Evolutionary conservation across 2,113 vertebrate genomes (phyloP).

Genomic region (Sclerurus mexicanus): DNA sequence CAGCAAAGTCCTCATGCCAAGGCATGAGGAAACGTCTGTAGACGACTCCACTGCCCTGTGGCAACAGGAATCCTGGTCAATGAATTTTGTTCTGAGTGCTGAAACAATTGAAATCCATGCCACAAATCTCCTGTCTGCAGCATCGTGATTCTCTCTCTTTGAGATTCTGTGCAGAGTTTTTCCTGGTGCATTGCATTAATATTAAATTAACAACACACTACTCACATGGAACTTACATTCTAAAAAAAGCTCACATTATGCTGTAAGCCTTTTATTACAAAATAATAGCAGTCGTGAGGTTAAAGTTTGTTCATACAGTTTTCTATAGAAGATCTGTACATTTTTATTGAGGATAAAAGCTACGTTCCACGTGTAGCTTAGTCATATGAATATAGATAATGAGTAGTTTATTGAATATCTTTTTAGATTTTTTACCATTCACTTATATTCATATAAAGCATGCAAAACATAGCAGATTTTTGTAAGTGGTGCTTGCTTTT

Average conservation of each 20-base stretch:
- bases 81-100: neutral
- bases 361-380: constrained; percentile 57
- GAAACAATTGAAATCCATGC: neutral
- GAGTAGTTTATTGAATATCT: constrained; percentile 48
- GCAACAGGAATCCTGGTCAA: neutral
- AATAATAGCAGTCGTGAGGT: constrained; percentile 75
- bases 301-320: constrained; percentile 70
- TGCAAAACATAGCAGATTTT: constrained; percentile 39
- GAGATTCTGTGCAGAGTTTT: constrained; percentile 60
- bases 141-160: constrained; percentile 52
- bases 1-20: neutral
- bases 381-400: constrained; percentile 65
- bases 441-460: constrained; percentile 10
- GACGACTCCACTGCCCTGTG: neutral
- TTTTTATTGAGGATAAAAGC: constrained; percentile 62
- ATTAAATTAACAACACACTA: constrained; percentile 73
- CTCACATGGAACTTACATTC: constrained; percentile 66
- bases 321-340: constrained; percentile 71
- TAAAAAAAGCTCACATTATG: constrained; percentile 76
- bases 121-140: constrained; percentile 28
- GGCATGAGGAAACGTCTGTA: neutral
- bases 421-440: constrained; percentile 41
- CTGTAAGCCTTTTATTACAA: constrained; percentile 75
- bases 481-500: constrained; percentile 39
- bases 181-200: constrained; percentile 68